Evolutionary conservation across 1,140 invertebrate genomes (phyloP), one percentile per base, ranked within the genome.

Genomic region (Spodoptera litura): DNA sequence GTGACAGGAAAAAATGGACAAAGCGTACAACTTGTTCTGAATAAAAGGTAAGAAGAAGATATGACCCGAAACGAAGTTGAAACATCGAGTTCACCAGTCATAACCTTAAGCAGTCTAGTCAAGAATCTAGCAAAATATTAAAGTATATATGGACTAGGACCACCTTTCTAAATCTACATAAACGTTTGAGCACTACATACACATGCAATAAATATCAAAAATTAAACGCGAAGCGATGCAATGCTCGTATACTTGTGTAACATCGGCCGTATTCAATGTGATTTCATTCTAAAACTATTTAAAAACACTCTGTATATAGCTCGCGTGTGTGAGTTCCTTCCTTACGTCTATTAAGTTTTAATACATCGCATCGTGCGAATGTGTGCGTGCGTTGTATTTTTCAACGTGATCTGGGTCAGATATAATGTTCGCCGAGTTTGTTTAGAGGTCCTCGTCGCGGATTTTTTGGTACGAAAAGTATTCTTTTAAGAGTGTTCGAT

Each of bases 191-290:
- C n/a, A 31, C 58, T 59, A 4, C 25, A 59, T 31, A 12, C 20
- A 31, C 61, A 5, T 8, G n/a, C 4, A 49, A 66, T 66, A 66
- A 66, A 66, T n/a, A 49, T 66, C 5, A 66, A 66, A 49, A 44
- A 66, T 66, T 38, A 25, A 66, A 66, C 15, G 44, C 62, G 62
- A 38, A 44, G 61, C 15, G 61, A 64, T 13, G 35, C 62, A 66
- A 66, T 12, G 31, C 51, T 61, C 38, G 38, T n/a, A 38, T 49
- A 38, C 62, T 66, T 66, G 62, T 66, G 62, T 66, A 66, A 66
- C 38, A 9, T 8, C 13, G 62, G n/a, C 6, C 35, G 38, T 49
- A 38, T 44, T 49, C 35, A 49, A 66, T 66, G 38, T 49, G 62
- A 49, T 49, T 66, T 66, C 62, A 66, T 66, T 51, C n/a, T 66